These are phyloP conservation scores for Camponotus pennsylvanicus DNA, from an alignment of 1,140 invertebrate species.

Conservation along the genomic window DNA sequence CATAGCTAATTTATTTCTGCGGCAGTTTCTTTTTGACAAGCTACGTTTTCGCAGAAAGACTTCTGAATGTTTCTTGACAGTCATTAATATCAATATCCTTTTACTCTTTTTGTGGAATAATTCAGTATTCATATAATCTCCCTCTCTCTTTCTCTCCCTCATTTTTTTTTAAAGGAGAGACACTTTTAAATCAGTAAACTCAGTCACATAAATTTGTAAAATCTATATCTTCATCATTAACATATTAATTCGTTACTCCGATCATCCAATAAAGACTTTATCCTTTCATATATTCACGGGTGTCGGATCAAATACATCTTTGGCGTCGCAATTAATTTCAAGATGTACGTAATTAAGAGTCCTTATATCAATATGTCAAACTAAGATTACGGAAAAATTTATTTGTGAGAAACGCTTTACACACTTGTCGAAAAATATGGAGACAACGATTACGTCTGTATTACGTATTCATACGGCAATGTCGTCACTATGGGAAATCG, in stretches of 20 bases:
- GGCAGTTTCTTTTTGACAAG: background rate
- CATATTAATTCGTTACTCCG: slow-evolving; percentile 23
- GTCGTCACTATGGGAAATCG: slow-evolving; percentile 4
- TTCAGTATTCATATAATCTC: background rate
- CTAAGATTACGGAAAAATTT: slow-evolving; percentile 1
- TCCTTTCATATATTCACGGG: background rate
- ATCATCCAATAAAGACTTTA: background rate
- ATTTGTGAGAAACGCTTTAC: background rate
- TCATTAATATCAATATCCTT: slow-evolving; percentile 12
- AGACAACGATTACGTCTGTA: background rate
- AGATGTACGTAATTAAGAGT: slow-evolving; percentile 2
- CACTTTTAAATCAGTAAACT: slow-evolving; percentile 2
- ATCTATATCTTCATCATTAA: slow-evolving; percentile 35
- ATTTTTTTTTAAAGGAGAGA: background rate
- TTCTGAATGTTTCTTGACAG: background rate
- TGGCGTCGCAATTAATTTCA: background rate
- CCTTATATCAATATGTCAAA: background rate
- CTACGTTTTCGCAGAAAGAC: background rate
- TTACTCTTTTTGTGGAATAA: background rate
- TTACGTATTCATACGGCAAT: background rate
- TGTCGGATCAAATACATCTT: background rate
- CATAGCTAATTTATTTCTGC: slow-evolving; percentile 5
- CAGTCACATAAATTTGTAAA: slow-evolving; percentile 25
- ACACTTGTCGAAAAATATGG: background rate
- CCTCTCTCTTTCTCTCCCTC: background rate